phyloP scores from a whole-genome alignment of 92 coral and sea anemone genomes.

The Siderastrea siderea region DNA sequence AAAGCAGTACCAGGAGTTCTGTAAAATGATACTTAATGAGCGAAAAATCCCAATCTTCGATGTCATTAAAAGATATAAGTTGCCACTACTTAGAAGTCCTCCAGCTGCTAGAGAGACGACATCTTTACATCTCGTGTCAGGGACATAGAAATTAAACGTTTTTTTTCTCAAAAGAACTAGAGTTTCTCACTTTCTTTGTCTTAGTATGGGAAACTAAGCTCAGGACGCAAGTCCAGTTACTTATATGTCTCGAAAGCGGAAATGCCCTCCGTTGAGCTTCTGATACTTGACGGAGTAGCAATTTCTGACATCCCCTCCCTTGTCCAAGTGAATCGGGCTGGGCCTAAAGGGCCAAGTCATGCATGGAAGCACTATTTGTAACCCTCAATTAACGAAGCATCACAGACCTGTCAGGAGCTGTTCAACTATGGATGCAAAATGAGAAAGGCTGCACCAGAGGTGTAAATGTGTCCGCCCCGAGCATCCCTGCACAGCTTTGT shows the following conservation, averaged over 20 bases:
- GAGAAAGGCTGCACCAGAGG: conserved; percentile 58
- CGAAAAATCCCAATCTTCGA: too few species aligned
- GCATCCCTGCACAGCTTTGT: conserved; percentile 44
- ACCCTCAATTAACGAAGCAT: conserved; percentile 41
- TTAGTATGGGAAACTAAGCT: conserved; percentile 33
- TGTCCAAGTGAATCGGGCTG: too few species aligned
- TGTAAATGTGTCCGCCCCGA: conserved; percentile 49
- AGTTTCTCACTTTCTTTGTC: conserved; percentile 22
- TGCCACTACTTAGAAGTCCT: too few species aligned
- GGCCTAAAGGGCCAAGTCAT: neutral
- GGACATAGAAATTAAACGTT: conserved; percentile 11
- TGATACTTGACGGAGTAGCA: too few species aligned
- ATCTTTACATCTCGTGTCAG: too few species aligned
- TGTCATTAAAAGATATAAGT: too few species aligned
- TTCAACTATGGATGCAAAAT: conserved; percentile 41
- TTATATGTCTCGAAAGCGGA: neutral
- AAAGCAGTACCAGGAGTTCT: conserved; percentile 19
- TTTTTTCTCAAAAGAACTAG: conserved; percentile 58
- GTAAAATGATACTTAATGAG: conserved; percentile 39
- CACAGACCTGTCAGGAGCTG: conserved; percentile 1
- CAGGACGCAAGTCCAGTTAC: conserved; percentile 62
- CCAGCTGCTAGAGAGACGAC: too few species aligned
- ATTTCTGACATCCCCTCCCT: too few species aligned
- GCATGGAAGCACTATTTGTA: conserved; percentile 32
- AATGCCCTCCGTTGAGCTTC: too few species aligned